A percentile compares a stretch with the other conserved stretches of the same genome.
These are phyloP conservation scores for Orthosia gothica DNA, from an alignment of 2,888 invertebrate species.

Conservation along the genomic window DNA sequence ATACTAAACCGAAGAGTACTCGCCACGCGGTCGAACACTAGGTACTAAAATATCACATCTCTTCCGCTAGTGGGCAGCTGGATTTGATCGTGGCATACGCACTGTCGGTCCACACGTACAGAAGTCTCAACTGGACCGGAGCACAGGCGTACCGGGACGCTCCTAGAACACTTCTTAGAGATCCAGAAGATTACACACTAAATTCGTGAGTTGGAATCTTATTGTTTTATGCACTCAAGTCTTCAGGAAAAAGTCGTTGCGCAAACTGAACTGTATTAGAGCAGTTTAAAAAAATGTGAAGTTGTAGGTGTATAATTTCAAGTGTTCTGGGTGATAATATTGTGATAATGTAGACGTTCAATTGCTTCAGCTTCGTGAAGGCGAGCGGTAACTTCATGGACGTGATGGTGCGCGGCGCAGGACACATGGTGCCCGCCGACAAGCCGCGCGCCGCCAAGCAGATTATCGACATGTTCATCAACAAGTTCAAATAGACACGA, in stretches of 20 bases:
- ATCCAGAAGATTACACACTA: constrained; percentile 4
- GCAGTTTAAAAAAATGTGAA: too few species aligned
- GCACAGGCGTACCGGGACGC: constrained; percentile 43
- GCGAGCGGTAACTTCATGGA: constrained; percentile 78
- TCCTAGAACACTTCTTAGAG: constrained; percentile 17
- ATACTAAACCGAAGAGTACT: too few species aligned
- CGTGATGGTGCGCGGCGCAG: constrained; percentile 88
- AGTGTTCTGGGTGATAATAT: neutral
- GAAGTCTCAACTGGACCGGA: constrained; percentile 58
- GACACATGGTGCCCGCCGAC: constrained; percentile 88
- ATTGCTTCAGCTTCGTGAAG: constrained; percentile 41
- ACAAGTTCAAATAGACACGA: constrained; percentile 45
- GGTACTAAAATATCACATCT: neutral
- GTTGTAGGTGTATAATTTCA: neutral
- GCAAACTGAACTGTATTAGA: neutral
- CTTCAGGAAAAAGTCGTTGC: neutral
- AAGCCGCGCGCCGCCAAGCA: constrained; percentile 83
- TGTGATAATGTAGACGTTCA: neutral
- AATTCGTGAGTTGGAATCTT: constrained; percentile 45
- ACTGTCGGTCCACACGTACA: constrained; percentile 55
- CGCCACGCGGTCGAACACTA: too few species aligned
- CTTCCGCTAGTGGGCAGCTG: constrained; percentile 53
- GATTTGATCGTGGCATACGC: constrained; percentile 61
- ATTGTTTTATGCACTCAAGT: neutral
- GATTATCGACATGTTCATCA: constrained; percentile 58